phyloP scores from a whole-genome alignment of 2,113 vertebrate species.

The Myrmecophaga tridactyla region DNA sequence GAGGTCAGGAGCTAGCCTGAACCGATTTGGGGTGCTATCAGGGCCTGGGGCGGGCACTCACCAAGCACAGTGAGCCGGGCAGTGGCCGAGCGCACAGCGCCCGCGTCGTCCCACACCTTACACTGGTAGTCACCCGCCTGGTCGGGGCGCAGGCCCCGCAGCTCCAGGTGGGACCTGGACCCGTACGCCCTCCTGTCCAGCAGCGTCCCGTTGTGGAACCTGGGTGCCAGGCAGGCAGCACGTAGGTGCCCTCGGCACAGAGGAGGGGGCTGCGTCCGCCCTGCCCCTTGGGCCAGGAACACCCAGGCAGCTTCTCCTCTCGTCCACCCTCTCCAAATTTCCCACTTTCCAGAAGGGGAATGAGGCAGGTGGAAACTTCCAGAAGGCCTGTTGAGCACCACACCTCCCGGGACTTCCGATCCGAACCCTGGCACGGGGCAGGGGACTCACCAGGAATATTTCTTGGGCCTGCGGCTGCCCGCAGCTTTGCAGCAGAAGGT shows the following conservation, averaged over 20 bases:
- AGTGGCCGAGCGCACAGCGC: constrained; percentile 87
- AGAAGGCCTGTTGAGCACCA: not conserved
- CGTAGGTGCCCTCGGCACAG: not conserved
- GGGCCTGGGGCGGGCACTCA: constrained; percentile 73
- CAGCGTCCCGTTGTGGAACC: constrained; percentile 96
- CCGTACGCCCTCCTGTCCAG: constrained; percentile 84
- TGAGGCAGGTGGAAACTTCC: not conserved
- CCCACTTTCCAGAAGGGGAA: not conserved
- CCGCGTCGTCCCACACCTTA: constrained; percentile 90
- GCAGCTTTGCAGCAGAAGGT: constrained; percentile 93
- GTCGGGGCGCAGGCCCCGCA: constrained; percentile 82
- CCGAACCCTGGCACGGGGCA: rapidly evolving
- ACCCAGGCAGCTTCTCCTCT: not conserved
- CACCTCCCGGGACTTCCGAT: not conserved
- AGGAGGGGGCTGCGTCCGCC: rapidly evolving
- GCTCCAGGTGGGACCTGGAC: constrained; percentile 85
- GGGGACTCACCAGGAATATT: constrained; percentile 92
- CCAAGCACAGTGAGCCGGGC: constrained; percentile 89
- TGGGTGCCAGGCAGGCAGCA: constrained; percentile 53
- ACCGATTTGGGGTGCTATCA: not conserved
- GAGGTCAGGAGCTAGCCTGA: not conserved
- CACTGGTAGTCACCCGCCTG: constrained; percentile 93
- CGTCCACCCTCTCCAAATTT: too few species aligned
- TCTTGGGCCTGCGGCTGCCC: constrained; percentile 89
- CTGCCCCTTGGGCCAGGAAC: rapidly evolving